Evolutionary conservation across 2,113 vertebrate genomes (phyloP), one percentile per base, ranked within the genome.

Genomic region (Castor canadensis): DNA sequence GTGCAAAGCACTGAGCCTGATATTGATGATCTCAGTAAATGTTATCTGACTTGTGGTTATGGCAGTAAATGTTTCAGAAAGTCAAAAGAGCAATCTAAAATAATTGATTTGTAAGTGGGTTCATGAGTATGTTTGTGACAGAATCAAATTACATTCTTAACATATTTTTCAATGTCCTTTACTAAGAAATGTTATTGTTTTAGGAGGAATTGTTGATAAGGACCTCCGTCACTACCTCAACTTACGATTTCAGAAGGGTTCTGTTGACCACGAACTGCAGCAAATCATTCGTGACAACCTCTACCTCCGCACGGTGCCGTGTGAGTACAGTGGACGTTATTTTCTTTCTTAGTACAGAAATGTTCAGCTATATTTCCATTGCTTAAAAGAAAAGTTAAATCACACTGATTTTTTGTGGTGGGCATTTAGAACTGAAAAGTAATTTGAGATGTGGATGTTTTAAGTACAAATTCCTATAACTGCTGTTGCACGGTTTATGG

Each of bases 211-310:
- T 97, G 99, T 99, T 96, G 99, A 99, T 99, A 99, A 99, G 97
- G 99, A 99, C 98, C 99, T 99, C 97, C 99, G 99, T 98, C 99
- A 98, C 99, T 99, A 99, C 99, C 99, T 99, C 99, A 99, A 99
- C 98, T 98, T 99, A 95, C 99, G 99, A 95, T 99, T 99, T 98
- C 99, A 99, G 99, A 99, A 99, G 96, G 99, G 99, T 84, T 99
- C 99, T 0, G 99, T 99, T 94, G 99, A 99, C 98, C 99, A 99
- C 98, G 99, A 99, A 98, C 99, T 99, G 80, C 99, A 99, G 98
- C 99, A 99, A 98, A 99, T 99, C 98, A 99, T 99, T 98, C 99
- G 99, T 97, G 99, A 99, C 98, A 99, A 99, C 97, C 99, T 99
- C 98, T 99, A 99, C 99, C 99, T 99, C 98, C 99, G 99, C 92